phyloP scores from a whole-genome alignment of 2,888 invertebrate species.

The Gibbula magus region DNA sequence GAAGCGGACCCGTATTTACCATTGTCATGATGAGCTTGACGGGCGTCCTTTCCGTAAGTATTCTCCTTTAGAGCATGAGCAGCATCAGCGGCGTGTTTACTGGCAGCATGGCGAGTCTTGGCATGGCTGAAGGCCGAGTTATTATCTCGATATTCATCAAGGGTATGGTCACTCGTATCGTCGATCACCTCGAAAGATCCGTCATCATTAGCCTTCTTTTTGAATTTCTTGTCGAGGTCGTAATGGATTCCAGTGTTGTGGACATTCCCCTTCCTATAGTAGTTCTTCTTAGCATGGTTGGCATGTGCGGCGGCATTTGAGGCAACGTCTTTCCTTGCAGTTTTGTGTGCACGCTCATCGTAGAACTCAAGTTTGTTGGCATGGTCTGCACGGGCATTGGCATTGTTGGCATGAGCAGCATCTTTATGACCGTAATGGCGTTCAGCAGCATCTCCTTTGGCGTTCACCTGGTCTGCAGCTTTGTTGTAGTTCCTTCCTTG shows the following conservation, averaged over 20 bases:
- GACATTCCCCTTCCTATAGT: constrained; percentile 22
- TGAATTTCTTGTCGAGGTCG: constrained; percentile 38
- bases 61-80: not conserved
- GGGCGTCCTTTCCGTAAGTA: not conserved
- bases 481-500: not conserved
- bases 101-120: constrained; percentile 18
- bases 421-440: not conserved
- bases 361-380: not conserved
- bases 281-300: not conserved
- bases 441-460: constrained; percentile 4
- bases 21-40: not conserved
- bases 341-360: not conserved
- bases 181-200: constrained; percentile 32
- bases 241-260: constrained; percentile 31
- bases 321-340: not conserved
- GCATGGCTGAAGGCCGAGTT: not conserved
- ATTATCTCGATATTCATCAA: constrained; percentile 31
- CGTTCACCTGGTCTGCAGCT: not conserved
- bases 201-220: constrained; percentile 29
- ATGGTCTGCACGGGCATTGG: not conserved
- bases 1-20: not conserved
- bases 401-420: not conserved
- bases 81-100: constrained; percentile 27
- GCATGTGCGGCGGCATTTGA: not conserved
- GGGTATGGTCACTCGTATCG: constrained; percentile 20